Evolutionary conservation across 2,888 invertebrate species (phyloP).

Genomic region (Plagodis dolabraria): DNA sequence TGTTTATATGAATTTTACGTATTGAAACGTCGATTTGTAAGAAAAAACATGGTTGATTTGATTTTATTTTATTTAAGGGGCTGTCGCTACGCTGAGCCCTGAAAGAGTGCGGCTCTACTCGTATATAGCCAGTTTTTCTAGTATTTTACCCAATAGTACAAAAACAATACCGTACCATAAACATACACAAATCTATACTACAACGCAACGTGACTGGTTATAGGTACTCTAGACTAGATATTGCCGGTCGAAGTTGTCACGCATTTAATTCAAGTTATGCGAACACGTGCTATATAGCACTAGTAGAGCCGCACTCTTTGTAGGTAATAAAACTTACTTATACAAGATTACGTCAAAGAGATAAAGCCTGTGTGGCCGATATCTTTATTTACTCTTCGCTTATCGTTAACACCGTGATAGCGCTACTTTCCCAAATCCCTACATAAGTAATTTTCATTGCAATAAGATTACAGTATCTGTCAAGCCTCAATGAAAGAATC

Average conservation of each 20-base stretch:
- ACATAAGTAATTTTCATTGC: not conserved
- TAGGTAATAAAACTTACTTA: conserved; percentile 2
- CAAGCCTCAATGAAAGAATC: not conserved
- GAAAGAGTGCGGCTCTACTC: too few relatives aligned
- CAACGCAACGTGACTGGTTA: not conserved
- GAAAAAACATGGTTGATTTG: too few relatives aligned
- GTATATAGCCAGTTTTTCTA: too few relatives aligned
- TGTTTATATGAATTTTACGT: too few relatives aligned
- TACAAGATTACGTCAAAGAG: conserved; percentile 1
- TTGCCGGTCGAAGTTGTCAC: too few relatives aligned
- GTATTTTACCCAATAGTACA: too few relatives aligned
- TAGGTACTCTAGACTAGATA: not conserved
- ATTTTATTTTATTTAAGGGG: too few relatives aligned
- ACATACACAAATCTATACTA: not conserved
- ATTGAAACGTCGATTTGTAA: not conserved
- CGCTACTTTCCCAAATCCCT: conserved; percentile 5
- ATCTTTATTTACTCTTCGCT: conserved; percentile 1
- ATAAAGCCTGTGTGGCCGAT: conserved; percentile 14
- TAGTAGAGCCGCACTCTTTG: too few relatives aligned
- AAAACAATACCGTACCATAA: not conserved
- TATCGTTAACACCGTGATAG: conserved; percentile 3
- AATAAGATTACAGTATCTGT: conserved; percentile 10
- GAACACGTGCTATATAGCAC: too few relatives aligned
- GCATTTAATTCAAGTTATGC: too few relatives aligned
- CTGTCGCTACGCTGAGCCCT: not conserved